Evolutionary conservation across 2,113 vertebrate genomes (phyloP).

Genomic region (Oreochromis aureus): DNA sequence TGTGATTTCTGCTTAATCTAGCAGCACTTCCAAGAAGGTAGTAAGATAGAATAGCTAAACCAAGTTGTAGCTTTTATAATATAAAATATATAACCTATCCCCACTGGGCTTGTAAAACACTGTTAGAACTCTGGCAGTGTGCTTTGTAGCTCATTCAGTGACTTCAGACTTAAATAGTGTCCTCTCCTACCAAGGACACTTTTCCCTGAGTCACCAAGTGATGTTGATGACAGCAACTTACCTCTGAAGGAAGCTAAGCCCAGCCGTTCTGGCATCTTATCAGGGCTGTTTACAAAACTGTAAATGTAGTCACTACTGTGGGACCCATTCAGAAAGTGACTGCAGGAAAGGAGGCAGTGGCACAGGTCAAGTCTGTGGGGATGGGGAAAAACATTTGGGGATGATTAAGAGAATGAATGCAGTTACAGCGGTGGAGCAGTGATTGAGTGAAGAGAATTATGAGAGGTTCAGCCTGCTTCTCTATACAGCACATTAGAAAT

Average conservation of each 20-base stretch:
- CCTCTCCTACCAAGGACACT: neutral
- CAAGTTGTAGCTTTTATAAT: neutral
- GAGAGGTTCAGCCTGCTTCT: neutral
- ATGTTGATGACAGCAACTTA: neutral
- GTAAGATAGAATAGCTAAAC: neutral
- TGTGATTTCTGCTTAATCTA: neutral
- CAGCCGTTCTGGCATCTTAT: neutral
- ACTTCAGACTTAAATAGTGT: neutral
- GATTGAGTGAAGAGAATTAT: neutral
- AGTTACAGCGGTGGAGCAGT: neutral
- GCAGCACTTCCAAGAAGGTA: fast-evolving
- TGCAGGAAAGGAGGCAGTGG: neutral
- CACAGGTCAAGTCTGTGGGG: neutral
- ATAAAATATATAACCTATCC: neutral
- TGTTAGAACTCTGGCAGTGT: neutral
- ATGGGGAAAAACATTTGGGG: neutral
- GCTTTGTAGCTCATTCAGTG: neutral
- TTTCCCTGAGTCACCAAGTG: neutral
- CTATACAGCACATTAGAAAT: neutral
- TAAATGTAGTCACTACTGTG: neutral
- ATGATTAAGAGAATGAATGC: neutral
- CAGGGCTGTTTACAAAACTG: slow-evolving; percentile 2
- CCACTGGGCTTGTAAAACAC: neutral
- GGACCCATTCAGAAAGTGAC: neutral
- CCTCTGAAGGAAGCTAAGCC: neutral